Conservation (phyloP, 2,113 vertebrate species). For the Hippocampus barbouri region DNA sequence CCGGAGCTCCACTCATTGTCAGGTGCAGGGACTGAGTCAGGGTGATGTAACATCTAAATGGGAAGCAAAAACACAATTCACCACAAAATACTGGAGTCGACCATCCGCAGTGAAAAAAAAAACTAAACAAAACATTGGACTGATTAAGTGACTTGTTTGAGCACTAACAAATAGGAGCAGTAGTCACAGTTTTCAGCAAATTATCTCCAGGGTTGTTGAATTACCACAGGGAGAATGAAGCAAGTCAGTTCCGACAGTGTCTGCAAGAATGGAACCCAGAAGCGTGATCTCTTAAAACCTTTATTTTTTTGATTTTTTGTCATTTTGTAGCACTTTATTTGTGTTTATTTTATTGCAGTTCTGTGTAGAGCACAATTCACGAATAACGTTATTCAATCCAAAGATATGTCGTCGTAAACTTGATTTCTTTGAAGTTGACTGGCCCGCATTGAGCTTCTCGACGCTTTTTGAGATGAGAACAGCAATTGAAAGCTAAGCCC, state of each 20-base stretch:
- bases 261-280: neutral
- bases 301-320: neutral
- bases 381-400: neutral
- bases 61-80: conserved; percentile 8
- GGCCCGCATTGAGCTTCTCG: neutral
- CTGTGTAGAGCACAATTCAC: neutral
- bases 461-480: neutral
- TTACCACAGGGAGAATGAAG: neutral
- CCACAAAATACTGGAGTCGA: neutral
- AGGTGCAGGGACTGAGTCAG: conserved; percentile 93
- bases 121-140: neutral
- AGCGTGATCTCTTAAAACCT: neutral
- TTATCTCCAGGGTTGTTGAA: neutral
- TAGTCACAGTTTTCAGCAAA: neutral
- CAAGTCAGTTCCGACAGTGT: neutral
- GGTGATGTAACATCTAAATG: conserved; percentile 89
- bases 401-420: neutral
- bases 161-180: neutral
- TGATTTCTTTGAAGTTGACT: neutral
- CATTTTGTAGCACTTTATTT: neutral
- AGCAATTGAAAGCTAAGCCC: neutral
- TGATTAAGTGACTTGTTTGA: neutral
- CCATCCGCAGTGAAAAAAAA: neutral
- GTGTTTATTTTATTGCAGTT: neutral
- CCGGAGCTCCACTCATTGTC: conserved; percentile 91